These are phyloP conservation scores for Gastrophysa polygoni DNA, from an alignment of 2,888 invertebrate genomes.

Conservation along the genomic window DNA sequence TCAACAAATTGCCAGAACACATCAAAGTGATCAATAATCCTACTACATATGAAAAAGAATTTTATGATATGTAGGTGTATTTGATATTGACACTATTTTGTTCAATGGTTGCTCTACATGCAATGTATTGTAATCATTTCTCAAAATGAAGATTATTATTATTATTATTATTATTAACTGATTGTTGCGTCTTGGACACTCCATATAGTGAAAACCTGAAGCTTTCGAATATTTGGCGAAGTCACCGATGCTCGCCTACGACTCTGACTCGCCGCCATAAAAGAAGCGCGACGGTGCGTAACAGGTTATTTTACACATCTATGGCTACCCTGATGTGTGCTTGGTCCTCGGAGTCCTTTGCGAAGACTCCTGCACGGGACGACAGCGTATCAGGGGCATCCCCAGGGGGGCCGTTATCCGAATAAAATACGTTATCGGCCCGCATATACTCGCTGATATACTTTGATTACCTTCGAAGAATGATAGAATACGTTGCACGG, in stretches of 20 bases:
- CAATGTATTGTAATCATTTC: no score
- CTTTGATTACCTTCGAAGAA: slow-evolving; percentile 44
- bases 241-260: slow-evolving; percentile 6
- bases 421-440: slow-evolving; percentile 50
- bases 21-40: no score
- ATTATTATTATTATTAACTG: no score
- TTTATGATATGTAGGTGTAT: no score
- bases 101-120: no score
- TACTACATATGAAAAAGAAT: no score
- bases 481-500: slow-evolving; percentile 6
- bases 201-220: no score
- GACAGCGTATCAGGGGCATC: slow-evolving; percentile 36
- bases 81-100: no score
- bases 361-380: slow-evolving; percentile 40
- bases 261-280: slow-evolving; percentile 38
- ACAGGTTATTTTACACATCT: slow-evolving; percentile 61
- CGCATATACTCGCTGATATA: slow-evolving; percentile 35
- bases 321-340: slow-evolving; percentile 56
- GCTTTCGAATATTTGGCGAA: neutral
- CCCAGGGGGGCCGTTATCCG: slow-evolving; percentile 50
- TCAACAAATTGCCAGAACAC: no score
- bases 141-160: no score
- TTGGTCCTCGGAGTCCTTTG: slow-evolving; percentile 49
- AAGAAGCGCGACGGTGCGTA: slow-evolving; percentile 52
- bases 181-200: no score